Percentiles rank a stretch among this genome's conserved stretches.
phyloP scores from a whole-genome alignment of 2,113 vertebrate species.

The human region GRCh38 chr7:69418001-69418500 shows the following conservation, averaged over 20 bases:
- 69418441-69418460: not conserved
- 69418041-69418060: not conserved
- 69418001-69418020: no score
- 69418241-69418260: not conserved
- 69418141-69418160: not conserved
- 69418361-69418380: not conserved
- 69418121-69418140: not conserved
- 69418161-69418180: not conserved
- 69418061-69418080: not conserved
- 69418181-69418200: not conserved
- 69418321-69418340: not conserved
- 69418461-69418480: not conserved
- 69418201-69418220: not conserved
- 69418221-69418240: not conserved
- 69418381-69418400: not conserved
- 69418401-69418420: not conserved
- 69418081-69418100: not conserved
- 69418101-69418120: not conserved
- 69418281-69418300: not conserved
- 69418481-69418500: not conserved
- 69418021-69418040: no score
- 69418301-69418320: not conserved
- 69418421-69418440: not conserved
- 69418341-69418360: not conserved
- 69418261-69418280: not conserved